Conservation (phyloP, 2,888 invertebrate species). For the Parnassius mnemosyne region DNA sequence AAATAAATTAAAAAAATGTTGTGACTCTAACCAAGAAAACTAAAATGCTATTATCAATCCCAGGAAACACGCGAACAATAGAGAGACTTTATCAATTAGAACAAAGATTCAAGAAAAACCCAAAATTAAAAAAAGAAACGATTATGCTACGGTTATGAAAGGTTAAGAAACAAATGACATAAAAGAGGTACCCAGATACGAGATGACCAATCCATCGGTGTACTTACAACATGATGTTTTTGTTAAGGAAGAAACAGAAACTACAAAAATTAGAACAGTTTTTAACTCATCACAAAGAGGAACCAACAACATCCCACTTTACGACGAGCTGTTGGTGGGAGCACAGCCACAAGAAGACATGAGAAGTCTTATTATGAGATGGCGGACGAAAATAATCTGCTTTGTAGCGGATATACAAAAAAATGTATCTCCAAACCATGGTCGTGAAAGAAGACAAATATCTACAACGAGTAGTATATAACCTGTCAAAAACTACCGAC, state of each 20-base stretch:
- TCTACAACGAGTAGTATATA: conserved; percentile 25
- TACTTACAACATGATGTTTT: conserved; percentile 20
- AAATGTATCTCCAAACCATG: conserved; percentile 24
- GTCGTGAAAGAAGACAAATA: conserved; percentile 17
- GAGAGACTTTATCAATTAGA: conserved; percentile 33
- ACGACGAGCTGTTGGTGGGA: no score
- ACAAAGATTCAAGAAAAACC: neutral
- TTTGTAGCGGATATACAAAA: neutral
- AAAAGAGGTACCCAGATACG: conserved; percentile 18
- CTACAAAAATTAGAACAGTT: conserved; percentile 4
- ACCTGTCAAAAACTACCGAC: conserved; percentile 25
- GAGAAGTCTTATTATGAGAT: no score
- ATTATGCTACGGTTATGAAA: conserved; percentile 11
- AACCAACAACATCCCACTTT: conserved; percentile 6
- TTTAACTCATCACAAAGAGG: neutral
- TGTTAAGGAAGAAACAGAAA: conserved; percentile 6
- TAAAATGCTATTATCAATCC: conserved; percentile 19
- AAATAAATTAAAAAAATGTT: no score
- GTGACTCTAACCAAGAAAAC: conserved; percentile 29
- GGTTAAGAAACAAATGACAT: conserved; percentile 12
- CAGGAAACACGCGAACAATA: conserved; percentile 32
- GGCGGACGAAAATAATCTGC: no score
- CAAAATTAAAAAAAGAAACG: conserved; percentile 12
- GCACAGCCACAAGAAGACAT: no score
- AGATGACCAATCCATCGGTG: conserved; percentile 12